Base-by-base conservation (phyloP, 2,888 invertebrate genomes). In the Colostygia pectinataria region DNA sequence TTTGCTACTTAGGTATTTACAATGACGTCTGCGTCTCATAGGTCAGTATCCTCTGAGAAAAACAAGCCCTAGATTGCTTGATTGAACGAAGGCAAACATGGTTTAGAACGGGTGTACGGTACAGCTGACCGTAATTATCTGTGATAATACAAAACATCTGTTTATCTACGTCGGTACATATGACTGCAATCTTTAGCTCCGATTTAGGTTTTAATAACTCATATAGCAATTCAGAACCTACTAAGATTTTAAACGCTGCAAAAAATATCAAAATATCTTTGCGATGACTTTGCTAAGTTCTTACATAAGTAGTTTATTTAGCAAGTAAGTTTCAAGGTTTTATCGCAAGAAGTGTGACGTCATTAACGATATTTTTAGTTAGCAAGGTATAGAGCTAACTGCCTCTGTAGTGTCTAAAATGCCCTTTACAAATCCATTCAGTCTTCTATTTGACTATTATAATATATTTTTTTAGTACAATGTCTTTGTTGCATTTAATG, bases 31-130 rank as follows among this genome's bases (percentile, higher is more conserved):
- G 33, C 36, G 25, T 2, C n/a, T n/a, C 18, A 6, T 31, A 44
- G 36, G 44, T 51, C 44, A 50, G 32, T 37, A 32, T 37, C 37
- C 40, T 40, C n/a, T 14, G 24, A 29, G 23, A 36, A 23, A 24
- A 28, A 27, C 33, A 13, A 50, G 20, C 38, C 33, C 29, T 43
- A 49, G 24, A 40, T 37, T 42, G 15, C 27, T 31, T 7, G 0
- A 25, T 8, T 40, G 27, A 36, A 12, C 12, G 12, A n/a, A 18
- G 7, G 24, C 38, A 50, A 41, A 44, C 40, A 51, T 31, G 29
- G 29, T 27, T 7, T 42, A n/a, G 18, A 6, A 14, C 0, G 5
- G 8, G 32, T 10, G 18, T n/a, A 14, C 0, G 5, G 8, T 38
- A 9, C 32, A 25, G 33, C 27, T 40, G 15, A 33, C 20, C 4